Evolutionary conservation across 2,113 vertebrate species (phyloP).

Genomic region (Ptilorrhoa leucosticta): DNA sequence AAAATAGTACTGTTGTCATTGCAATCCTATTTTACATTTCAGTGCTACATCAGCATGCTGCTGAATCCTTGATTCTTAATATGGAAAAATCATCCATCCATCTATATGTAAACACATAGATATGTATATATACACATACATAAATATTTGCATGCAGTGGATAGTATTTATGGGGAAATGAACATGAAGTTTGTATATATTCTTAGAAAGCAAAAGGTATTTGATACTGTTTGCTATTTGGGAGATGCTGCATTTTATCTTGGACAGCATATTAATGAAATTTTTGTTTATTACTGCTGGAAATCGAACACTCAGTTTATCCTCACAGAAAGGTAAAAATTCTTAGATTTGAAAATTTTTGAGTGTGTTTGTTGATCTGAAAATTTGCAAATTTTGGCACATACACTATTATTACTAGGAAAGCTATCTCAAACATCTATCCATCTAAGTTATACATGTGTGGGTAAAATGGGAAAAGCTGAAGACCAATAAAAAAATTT

Average conservation of each 20-base stretch:
- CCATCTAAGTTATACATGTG: background rate
- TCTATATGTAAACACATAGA: too few relatives aligned
- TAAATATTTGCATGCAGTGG: too few relatives aligned
- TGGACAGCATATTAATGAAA: background rate
- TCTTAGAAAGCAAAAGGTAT: background rate
- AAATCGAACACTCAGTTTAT: background rate
- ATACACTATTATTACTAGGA: background rate
- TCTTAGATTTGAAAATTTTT: background rate
- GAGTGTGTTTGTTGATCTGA: background rate
- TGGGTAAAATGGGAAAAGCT: background rate
- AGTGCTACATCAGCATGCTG: background rate
- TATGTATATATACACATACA: fast-evolving
- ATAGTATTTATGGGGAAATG: background rate
- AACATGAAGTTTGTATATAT: background rate
- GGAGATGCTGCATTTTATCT: background rate
- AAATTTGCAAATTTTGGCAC: background rate
- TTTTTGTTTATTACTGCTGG: background rate
- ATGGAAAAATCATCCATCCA: background rate
- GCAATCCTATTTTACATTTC: background rate
- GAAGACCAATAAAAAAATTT: background rate
- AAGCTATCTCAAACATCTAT: background rate
- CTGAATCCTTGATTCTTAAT: background rate
- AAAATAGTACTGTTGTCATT: background rate
- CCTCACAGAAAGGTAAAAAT: background rate
- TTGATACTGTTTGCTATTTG: background rate